phyloP scores from a whole-genome alignment of 2,888 invertebrate species.

The Diaphora mendica region DNA sequence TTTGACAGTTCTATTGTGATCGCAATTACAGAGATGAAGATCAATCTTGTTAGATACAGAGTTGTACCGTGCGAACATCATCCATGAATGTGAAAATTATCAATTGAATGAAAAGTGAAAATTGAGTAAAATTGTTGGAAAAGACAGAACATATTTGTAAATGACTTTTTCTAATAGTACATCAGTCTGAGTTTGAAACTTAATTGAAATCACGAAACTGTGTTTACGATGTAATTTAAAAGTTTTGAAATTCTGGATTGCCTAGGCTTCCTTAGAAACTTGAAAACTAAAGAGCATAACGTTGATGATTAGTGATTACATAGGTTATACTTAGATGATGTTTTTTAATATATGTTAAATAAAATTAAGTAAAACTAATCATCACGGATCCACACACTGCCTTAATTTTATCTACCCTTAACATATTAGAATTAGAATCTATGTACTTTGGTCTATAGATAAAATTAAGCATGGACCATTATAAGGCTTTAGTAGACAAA shows the following conservation, averaged over 20 bases:
- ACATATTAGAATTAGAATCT: neutral
- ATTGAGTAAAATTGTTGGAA: slow-evolving; percentile 44
- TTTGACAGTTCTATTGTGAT: slow-evolving; percentile 37
- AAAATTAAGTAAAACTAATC: neutral
- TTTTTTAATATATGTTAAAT: neutral
- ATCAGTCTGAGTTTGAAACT: neutral
- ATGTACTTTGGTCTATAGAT: neutral
- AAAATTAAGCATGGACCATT: neutral
- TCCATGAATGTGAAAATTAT: slow-evolving; percentile 40
- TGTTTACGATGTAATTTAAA: neutral
- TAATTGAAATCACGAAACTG: neutral
- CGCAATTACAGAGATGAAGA: slow-evolving; percentile 51
- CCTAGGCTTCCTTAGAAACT: neutral
- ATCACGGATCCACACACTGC: neutral
- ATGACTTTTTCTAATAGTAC: neutral
- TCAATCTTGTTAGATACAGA: slow-evolving; percentile 39
- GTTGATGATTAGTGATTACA: no score
- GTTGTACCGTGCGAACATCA: slow-evolving; percentile 60
- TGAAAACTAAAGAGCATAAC: neutral
- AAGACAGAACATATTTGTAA: slow-evolving; percentile 23
- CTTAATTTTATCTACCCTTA: neutral
- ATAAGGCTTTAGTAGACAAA: slow-evolving; percentile 1
- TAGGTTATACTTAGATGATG: neutral
- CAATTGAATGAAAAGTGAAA: slow-evolving; percentile 68
- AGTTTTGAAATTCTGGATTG: neutral